Base-by-base conservation (phyloP, 2,113 vertebrate species). In the Xiphophorus hellerii region DNA sequence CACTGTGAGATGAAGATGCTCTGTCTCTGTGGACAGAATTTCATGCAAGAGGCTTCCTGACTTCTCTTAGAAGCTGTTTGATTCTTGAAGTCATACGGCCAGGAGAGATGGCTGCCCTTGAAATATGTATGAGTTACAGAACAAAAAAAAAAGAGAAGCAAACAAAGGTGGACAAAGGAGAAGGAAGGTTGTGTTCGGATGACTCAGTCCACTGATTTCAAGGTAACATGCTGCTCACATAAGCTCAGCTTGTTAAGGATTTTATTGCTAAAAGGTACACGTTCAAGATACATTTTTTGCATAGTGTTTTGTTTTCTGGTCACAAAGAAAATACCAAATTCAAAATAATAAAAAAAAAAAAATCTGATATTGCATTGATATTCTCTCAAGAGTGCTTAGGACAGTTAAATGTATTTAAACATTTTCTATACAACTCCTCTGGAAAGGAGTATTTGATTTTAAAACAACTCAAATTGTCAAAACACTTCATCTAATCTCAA, bases 61-160 rank as follows among this genome's bases (percentile, higher is more conserved):
- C 74, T 80, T 71, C 67, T 69, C 66, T 64, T 71, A 70, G 39
- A 63, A 22, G 61, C 60, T 79, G 63, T 51, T 20, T 42, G 37
- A 68, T 66, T 74, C 35, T 0, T 35, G 69, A 37, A 77, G 74
- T 81, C 17, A 2, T 22, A 1, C 35, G 73, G 74, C 73, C 80
- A 69, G 78, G n/a, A 74, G 69, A 61, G 35, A 76, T 64, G 31
- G 4, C 77, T 35, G 62, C 74, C 67, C 51, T 76, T 90, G 84
- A 86, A 89, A 89, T 87, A 86, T 88, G 85, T 70, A 89, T 89
- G 78, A 86, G 51, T 29, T 60, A 1, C 5, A 30, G 37, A 1
- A 33, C 7, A 33, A 33, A 68, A 37, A 10, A 61, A 58, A 48
- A 67, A 63, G 20, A 29, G 6, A 2, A 66, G 1, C 29, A 11